A percentile compares a stretch with the other conserved stretches of the same genome.
phyloP scores from a whole-genome alignment of 2,113 vertebrate genomes.

The Okapia johnstoni region DNA sequence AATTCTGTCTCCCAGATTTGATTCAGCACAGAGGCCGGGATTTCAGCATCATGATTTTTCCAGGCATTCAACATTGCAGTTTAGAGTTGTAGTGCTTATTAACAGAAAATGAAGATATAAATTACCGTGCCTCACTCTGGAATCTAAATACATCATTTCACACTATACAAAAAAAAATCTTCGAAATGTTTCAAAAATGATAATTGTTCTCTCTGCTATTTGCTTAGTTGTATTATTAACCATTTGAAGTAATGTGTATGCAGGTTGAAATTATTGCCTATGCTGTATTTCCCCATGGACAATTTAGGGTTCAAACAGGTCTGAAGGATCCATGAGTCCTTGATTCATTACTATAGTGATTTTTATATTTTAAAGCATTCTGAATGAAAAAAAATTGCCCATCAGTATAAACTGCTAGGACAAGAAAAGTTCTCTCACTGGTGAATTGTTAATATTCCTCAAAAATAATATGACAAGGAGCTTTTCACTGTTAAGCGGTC shows the following conservation, averaged over 20 bases:
- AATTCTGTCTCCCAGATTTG: not conserved
- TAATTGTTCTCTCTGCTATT: not conserved
- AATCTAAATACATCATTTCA: not conserved
- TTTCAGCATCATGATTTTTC: not conserved
- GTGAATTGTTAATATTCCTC: not conserved
- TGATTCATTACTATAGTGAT: not conserved
- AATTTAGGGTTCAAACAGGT: constrained; percentile 25
- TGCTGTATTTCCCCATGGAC: not conserved
- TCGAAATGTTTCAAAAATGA: constrained; percentile 1
- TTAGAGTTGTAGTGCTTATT: not conserved
- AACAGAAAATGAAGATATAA: not conserved
- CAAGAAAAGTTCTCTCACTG: not conserved
- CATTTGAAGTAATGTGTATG: not conserved
- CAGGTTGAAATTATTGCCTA: not conserved
- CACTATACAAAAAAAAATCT: not conserved
- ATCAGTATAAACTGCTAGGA: constrained; percentile 24
- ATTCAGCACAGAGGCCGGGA: not conserved
- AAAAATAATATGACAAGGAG: not conserved
- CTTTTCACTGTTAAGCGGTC: not conserved
- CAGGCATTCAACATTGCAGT: not conserved
- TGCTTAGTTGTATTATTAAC: constrained; percentile 27
- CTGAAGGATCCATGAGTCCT: not conserved
- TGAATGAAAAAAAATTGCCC: not conserved
- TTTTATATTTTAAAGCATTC: constrained; percentile 37
- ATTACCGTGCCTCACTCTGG: not conserved